Conservation (phyloP, 2,888 invertebrate genomes). For the Allacma fusca region DNA sequence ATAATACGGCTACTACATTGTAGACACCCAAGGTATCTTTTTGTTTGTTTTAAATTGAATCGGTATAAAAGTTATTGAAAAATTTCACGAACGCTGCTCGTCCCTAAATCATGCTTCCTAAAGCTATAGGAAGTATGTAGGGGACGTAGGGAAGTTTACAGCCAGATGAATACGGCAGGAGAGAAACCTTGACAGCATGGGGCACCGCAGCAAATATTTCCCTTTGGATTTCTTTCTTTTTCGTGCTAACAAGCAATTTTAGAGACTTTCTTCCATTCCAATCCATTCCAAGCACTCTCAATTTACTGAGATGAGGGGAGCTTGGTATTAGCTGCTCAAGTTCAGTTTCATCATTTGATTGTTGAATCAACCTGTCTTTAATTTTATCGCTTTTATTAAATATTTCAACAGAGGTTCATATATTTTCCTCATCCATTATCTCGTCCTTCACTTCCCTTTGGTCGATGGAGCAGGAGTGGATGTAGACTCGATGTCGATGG, state of each 20-base stretch:
- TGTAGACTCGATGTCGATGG: too few species aligned
- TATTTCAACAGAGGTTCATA: too few species aligned
- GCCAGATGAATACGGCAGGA: background rate
- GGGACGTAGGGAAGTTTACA: background rate
- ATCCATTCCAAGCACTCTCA: background rate
- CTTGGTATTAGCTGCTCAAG: background rate
- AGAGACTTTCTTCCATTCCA: background rate
- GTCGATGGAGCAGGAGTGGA: too few species aligned
- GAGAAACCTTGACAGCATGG: constrained; percentile 21
- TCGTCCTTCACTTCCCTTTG: too few species aligned
- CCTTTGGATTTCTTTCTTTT: background rate
- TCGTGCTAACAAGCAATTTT: constrained; percentile 29
- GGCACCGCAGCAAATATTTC: background rate
- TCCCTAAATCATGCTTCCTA: constrained; percentile 11
- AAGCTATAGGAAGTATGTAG: background rate
- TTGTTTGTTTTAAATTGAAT: constrained; percentile 43
- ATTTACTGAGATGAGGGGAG: background rate
- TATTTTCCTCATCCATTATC: too few species aligned
- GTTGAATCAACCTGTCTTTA: background rate
- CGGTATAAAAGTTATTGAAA: constrained; percentile 27
- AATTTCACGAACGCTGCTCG: background rate
- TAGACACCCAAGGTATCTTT: background rate
- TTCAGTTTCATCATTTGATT: constrained; percentile 6
- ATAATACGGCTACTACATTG: background rate
- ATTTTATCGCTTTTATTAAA: background rate